Base-by-base conservation (phyloP, 2,888 invertebrate species). In the Microplitis manilae region DNA sequence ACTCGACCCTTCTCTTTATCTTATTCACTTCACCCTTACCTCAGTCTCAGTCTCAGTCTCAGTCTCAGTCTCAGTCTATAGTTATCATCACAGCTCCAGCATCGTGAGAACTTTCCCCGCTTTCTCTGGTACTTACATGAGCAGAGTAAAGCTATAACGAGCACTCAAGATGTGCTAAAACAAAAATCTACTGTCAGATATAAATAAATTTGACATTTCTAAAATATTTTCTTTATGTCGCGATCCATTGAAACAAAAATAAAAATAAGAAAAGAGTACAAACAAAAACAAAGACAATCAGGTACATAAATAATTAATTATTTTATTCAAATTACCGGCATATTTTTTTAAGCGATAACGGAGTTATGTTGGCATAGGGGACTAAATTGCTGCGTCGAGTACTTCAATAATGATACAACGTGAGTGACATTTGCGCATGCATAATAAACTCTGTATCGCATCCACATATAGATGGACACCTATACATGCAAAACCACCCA, bases 71-170 rank as follows among this genome's bases (percentile, higher is more conserved):
- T 50, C 13, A 50, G 50, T 50, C 30, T 30, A 30, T 30, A 30
- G 30, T 30, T 30, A 30, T 30, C 77, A 73, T 72, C 74, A 30
- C 76, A 41, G 50, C 64, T 17, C 50, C 68, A 64, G 6, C 40
- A 68, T 64, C 65, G 71, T 74, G 77, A 77, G 72, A 78, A 79
- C 79, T 81, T 81, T 81, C 81, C 78, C 79, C 70, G 77, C 76
- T 79, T 79, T 81, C 79, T 69, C 74, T 72, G 50, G 50, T 50
- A 50, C 50, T 50, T 50, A 50, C 50, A 50, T 50, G 50, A 50
- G 50, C 60, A 79, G 60, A 60, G n/a, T 15, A 20, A 60, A 61
- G 59, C 17, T 15, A 61, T 61, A 38, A 38, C 1, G 50, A 50
- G 50, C 50, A 15, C 8, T 30, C 38, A 30, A 62, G 13, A 71